Conservation (phyloP, 1,140 invertebrate species). For the Micrasema longulum region DNA sequence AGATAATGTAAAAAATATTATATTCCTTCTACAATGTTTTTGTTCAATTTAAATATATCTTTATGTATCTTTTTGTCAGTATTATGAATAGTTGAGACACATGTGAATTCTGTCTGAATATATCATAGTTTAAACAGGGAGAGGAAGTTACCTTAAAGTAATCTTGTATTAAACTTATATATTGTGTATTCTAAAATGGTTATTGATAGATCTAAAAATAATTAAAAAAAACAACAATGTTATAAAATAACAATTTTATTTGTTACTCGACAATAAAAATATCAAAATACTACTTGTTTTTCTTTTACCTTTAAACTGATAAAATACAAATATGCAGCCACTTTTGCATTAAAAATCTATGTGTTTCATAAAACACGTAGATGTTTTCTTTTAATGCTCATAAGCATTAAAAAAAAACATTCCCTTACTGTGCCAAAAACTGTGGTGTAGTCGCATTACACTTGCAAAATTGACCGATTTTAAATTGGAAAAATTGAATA, state of each 20-base stretch:
- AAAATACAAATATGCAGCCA: too few relatives aligned
- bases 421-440: too few relatives aligned
- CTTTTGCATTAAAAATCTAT: too few relatives aligned
- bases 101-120: constrained; percentile 15
- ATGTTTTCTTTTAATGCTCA: too few relatives aligned
- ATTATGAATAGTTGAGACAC: neutral
- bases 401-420: too few relatives aligned
- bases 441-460: too few relatives aligned
- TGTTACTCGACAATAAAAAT: constrained; percentile 55
- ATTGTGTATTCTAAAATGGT: constrained; percentile 34
- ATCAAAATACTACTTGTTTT: constrained; percentile 14
- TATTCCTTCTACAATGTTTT: too few relatives aligned
- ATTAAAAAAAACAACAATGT: constrained; percentile 50
- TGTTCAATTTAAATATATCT: neutral
- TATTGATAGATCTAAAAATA: constrained; percentile 45
- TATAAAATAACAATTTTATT: constrained; percentile 53
- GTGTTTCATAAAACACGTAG: too few relatives aligned
- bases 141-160: constrained; percentile 12
- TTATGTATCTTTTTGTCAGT: neutral
- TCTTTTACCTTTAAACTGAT: constrained; percentile 1
- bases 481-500: too few relatives aligned
- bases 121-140: constrained; percentile 2
- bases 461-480: too few relatives aligned
- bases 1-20: too few relatives aligned
- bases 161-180: constrained; percentile 34